Base-by-base conservation (phyloP, 2,113 vertebrate genomes). In the Emydura subglobosa region DNA sequence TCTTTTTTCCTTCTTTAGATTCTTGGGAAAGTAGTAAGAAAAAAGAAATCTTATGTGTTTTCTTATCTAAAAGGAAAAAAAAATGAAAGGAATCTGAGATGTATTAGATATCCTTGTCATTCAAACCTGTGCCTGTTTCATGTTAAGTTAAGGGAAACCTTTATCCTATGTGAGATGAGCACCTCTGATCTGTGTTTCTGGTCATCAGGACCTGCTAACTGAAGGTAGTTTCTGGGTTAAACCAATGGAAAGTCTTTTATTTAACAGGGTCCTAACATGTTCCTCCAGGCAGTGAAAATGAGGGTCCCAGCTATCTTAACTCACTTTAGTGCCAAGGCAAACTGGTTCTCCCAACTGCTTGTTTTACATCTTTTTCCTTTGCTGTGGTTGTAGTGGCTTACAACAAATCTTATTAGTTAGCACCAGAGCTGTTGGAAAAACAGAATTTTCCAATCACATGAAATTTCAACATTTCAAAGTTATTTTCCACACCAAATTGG, bases 101-200 rank as follows among this genome's bases (percentile, higher is more conserved):
- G 2, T 19, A 53, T 82, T 92, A 89, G 55, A 51, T 83, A 6
- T 27, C 88, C 10, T 44, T 76, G 21, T 24, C 42, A 44, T 24
- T 1, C 39, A 88, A 88, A 93, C 68, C 29, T 95, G 51, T 87
- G 47, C 3, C 24, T 78, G 47, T 94, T 93, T 95, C 51, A 55
- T 95, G 82, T 74, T 83, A 94, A 10, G 42, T 89, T 88, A 96
- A 84, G 4, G 29, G 25, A 29, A 95, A 42, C 1, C 8, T 86
- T 85, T 90, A 68, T 6, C 10, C 39, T 55, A 10, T 13, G 72
- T 81, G 8, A 47, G 92, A 83, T 78, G 24, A 91, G 65, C 49
- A 5, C 82, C 50, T 82, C 12, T 84, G 10, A 88, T 85, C 42
- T 22, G 11, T 51, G 17, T 57, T 90, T 86, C 17, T 27, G 14